A percentile compares a stretch with the other conserved stretches of the same genome.
These are phyloP conservation scores for Microcebus murinus DNA, from an alignment of 2,113 vertebrate genomes.

Conservation along the genomic window DNA sequence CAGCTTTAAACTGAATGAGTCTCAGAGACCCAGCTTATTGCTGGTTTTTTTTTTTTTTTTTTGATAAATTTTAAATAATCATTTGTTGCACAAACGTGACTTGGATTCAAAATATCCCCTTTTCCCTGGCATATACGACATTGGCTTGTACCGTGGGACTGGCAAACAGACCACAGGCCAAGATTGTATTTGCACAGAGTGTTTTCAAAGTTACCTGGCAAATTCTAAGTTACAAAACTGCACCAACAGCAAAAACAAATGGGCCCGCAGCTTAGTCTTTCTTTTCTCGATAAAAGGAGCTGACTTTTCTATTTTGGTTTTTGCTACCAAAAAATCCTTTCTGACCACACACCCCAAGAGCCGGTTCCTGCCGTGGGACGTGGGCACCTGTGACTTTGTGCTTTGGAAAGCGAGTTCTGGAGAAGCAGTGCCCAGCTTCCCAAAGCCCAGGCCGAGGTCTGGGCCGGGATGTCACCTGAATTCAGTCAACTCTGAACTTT, in stretches of 20 bases:
- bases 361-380: not conserved
- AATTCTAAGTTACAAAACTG: not conserved
- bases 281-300: not conserved
- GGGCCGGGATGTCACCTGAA: not conserved
- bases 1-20: not conserved
- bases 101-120: not conserved
- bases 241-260: not conserved
- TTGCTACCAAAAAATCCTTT: not conserved
- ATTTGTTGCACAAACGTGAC: conserved; percentile 18
- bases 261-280: not conserved
- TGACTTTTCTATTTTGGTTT: not conserved
- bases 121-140: not conserved
- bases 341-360: not conserved
- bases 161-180: not conserved
- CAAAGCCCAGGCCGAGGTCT: not conserved
- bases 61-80: conserved; percentile 47
- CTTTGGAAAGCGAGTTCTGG: not conserved
- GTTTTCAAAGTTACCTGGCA: not conserved
- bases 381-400: accelerated
- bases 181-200: not conserved
- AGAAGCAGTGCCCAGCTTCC: not conserved
- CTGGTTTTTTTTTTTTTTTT: not conserved
- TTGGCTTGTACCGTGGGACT: not conserved
- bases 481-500: not conserved
- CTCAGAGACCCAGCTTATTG: not conserved